Conservation (phyloP, 2,888 invertebrate species). For the Melangyna quadrimaculata region DNA sequence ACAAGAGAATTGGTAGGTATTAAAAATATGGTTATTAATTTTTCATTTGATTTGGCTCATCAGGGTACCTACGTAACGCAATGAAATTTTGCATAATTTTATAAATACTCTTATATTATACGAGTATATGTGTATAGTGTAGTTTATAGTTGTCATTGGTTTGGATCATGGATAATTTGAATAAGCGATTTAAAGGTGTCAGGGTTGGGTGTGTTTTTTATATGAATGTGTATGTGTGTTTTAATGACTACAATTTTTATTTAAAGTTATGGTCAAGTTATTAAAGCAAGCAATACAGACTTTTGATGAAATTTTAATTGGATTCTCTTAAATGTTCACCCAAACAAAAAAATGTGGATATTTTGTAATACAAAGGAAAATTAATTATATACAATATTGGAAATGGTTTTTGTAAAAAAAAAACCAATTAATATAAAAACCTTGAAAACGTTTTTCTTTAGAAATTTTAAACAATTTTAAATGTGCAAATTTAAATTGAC, state of each 20-base stretch:
- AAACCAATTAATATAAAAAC: too few relatives aligned
- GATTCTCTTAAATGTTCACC: not conserved
- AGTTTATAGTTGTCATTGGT: not conserved
- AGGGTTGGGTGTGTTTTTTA: not conserved
- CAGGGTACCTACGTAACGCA: constrained; percentile 10
- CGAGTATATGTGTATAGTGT: not conserved
- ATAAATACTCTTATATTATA: not conserved
- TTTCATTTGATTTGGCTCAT: constrained; percentile 49
- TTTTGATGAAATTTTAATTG: constrained; percentile 41
- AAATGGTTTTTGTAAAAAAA: not conserved
- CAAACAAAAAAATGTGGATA: not conserved
- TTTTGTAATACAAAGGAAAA: constrained; percentile 1
- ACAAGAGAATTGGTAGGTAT: constrained; percentile 5
- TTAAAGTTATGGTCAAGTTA: constrained; percentile 50
- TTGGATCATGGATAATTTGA: not conserved
- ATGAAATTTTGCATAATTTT: constrained; percentile 44
- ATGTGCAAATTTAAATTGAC: too few relatives aligned
- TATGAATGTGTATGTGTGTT: not conserved
- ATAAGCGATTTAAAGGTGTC: not conserved
- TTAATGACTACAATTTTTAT: constrained; percentile 1
- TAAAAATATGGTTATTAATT: constrained; percentile 57
- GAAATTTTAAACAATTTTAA: too few relatives aligned
- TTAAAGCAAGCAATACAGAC: constrained; percentile 24
- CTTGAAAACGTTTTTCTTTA: too few relatives aligned
- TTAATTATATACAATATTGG: not conserved